A percentile compares a stretch with the other conserved stretches of the same genome.
phyloP scores from a whole-genome alignment of 2,797 vertebrate genomes.

The Discoglossus pictus region DNA sequence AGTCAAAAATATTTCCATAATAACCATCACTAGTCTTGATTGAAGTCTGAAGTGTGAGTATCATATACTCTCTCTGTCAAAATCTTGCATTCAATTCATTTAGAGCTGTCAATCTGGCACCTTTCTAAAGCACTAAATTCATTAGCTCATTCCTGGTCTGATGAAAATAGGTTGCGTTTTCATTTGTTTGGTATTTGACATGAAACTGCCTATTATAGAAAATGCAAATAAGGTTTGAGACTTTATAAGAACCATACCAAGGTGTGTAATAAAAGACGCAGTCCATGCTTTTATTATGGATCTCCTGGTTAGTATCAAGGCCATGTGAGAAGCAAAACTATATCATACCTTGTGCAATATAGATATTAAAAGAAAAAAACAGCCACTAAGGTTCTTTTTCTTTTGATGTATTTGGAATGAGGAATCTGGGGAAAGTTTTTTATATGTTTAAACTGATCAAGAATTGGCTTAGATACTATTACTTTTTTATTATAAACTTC shows the following conservation, averaged over 20 bases:
- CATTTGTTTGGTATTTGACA: constrained; percentile 28
- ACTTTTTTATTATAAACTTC: too few species aligned
- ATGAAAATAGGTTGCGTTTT: constrained; percentile 46
- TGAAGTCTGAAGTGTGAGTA: constrained; percentile 39
- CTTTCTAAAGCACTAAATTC: constrained; percentile 45
- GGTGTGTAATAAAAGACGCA: constrained; percentile 39
- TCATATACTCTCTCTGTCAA: constrained; percentile 42
- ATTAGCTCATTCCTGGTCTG: constrained; percentile 41
- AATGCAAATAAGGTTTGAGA: constrained; percentile 47
- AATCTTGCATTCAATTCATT: constrained; percentile 37
- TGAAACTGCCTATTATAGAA: constrained; percentile 43
- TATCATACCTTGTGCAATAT: too few species aligned
- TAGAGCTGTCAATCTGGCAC: constrained; percentile 44
- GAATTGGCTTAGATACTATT: too few species aligned
- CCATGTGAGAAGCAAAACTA: too few species aligned
- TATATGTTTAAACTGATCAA: too few species aligned
- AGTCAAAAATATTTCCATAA: constrained; percentile 41
- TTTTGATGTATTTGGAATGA: too few species aligned
- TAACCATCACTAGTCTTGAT: constrained; percentile 26
- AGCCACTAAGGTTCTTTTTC: too few species aligned
- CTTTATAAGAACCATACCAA: constrained; percentile 40
- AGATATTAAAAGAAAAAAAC: too few species aligned
- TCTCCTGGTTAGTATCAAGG: too few species aligned
- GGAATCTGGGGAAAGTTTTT: too few species aligned
- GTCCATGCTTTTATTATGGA: too few species aligned